phyloP scores from a whole-genome alignment of 2,113 vertebrate species.

The Myiozetetes cayanensis region DNA sequence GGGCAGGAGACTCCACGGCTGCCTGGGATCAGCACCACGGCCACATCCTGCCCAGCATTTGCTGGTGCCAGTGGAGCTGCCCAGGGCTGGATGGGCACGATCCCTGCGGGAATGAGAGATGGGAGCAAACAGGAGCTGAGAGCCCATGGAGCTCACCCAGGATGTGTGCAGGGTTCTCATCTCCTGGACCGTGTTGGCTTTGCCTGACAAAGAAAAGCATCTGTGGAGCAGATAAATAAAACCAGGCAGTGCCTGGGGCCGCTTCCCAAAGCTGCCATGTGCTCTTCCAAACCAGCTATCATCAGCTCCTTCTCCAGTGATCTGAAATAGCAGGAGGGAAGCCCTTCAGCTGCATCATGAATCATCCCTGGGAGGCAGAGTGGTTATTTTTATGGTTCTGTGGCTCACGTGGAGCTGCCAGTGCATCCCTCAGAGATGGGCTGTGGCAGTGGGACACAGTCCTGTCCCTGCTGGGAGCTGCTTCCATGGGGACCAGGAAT shows the following conservation, averaged over 20 bases:
- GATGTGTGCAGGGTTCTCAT: not conserved
- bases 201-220: accelerated
- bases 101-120: not conserved
- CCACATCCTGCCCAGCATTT: accelerated
- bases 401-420: not conserved
- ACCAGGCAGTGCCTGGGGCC: accelerated
- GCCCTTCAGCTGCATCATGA: constrained; percentile 36
- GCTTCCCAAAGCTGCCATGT: not conserved
- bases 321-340: not conserved
- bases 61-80: accelerated
- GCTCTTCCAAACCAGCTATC: not conserved
- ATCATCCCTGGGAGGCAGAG: constrained; percentile 28
- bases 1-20: accelerated
- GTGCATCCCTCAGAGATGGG: not conserved
- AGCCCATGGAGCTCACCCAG: not conserved
- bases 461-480: not conserved
- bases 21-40: not conserved
- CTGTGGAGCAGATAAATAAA: not conserved
- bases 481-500: accelerated
- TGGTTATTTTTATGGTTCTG: not conserved
- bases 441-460: not conserved
- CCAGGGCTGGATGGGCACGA: accelerated
- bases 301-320: not conserved
- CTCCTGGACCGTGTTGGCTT: accelerated
- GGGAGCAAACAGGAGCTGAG: not conserved